These are phyloP conservation scores for Drosophila bunnanda DNA, from an alignment of 2,888 invertebrate genomes.

Conservation along the genomic window DNA sequence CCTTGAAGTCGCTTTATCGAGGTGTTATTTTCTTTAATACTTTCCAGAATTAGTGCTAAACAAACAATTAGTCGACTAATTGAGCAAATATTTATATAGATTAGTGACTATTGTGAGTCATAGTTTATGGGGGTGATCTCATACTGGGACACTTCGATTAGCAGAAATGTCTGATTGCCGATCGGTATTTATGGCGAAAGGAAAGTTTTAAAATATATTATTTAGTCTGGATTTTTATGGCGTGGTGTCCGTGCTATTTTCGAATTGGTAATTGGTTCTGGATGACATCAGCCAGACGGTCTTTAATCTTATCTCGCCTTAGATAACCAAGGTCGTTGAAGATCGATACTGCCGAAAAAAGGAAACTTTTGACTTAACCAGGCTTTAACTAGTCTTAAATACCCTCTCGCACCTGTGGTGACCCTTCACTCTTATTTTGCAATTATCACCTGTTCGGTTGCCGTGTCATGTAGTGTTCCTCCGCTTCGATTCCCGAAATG, in stretches of 20 bases:
- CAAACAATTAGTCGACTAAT: constrained; percentile 21
- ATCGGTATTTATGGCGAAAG: constrained; percentile 26
- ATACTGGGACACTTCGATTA: constrained; percentile 25
- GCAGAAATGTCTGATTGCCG: constrained; percentile 11
- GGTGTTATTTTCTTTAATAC: neutral
- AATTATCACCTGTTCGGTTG: constrained; percentile 52
- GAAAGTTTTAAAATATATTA: constrained; percentile 10
- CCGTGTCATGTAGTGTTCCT: constrained; percentile 42
- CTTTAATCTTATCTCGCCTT: constrained; percentile 46
- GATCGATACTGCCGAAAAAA: constrained; percentile 4
- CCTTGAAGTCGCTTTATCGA: neutral
- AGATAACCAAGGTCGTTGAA: constrained; percentile 63
- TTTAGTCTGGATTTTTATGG: constrained; percentile 15
- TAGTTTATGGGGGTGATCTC: constrained; percentile 51
- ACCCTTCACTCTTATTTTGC: constrained; percentile 27
- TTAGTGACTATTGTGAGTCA: constrained; percentile 21
- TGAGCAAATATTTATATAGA: constrained; percentile 10
- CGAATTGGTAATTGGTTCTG: constrained; percentile 1
- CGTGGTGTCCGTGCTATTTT: constrained; percentile 19
- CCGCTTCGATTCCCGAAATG: constrained; percentile 43
- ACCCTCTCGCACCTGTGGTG: neutral
- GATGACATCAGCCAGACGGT: constrained; percentile 33
- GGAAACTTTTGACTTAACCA: neutral
- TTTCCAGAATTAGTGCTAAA: neutral
- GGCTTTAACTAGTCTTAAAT: neutral